phyloP scores from a whole-genome alignment of 2,113 vertebrate species.

The Cyanistes caeruleus region DNA sequence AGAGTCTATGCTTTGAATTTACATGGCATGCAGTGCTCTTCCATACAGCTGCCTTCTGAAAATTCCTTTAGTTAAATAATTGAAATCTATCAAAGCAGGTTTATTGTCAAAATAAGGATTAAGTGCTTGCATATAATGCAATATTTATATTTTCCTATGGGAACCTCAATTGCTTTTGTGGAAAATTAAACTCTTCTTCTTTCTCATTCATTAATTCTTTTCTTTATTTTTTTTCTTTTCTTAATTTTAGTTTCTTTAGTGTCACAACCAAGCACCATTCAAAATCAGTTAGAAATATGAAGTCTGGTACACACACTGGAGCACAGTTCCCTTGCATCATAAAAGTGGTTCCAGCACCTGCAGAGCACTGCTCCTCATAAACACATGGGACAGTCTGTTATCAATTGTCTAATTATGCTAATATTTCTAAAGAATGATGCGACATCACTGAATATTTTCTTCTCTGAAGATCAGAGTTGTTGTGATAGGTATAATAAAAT shows the following conservation, averaged over 20 bases:
- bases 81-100: neutral
- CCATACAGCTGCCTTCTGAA: neutral
- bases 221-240: neutral
- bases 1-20: neutral
- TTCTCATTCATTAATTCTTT: neutral
- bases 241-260: neutral
- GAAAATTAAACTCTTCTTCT: neutral
- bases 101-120: neutral
- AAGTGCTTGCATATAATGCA: neutral
- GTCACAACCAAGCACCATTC: neutral
- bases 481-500: neutral
- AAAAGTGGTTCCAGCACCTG: neutral
- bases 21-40: neutral
- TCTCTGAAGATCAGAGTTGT: neutral
- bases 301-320: neutral
- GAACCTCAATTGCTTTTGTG: neutral
- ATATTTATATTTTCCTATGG: neutral
- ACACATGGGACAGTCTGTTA: neutral
- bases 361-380: neutral
- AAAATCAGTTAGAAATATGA: neutral
- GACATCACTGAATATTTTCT: neutral
- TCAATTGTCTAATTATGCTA: neutral
- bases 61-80: neutral
- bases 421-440: neutral
- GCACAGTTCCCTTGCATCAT: neutral